Conservation (phyloP, 35 echinoderm and acorn worm genomes). For the Hemicentrotus pulcherrimus region DNA sequence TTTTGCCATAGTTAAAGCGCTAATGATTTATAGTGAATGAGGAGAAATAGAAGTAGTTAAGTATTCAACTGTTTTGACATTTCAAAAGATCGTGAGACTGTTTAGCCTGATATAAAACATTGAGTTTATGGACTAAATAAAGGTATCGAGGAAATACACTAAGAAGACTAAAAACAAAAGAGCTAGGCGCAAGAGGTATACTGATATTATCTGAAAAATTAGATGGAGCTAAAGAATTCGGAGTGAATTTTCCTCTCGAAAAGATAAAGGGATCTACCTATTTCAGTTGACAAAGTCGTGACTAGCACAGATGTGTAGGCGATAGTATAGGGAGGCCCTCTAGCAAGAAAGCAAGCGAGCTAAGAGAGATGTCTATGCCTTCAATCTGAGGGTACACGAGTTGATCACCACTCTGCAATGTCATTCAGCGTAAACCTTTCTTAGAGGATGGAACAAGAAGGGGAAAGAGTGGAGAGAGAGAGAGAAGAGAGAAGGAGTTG, state of each 20-base stretch:
- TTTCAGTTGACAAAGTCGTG: constrained; percentile 9
- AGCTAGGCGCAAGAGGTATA: background rate
- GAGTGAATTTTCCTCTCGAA: background rate
- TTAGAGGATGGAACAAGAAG: background rate
- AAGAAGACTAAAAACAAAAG: background rate
- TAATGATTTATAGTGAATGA: too few species aligned
- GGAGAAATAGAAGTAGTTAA: too few species aligned
- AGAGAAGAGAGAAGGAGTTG: background rate
- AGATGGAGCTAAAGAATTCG: background rate
- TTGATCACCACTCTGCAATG: background rate
- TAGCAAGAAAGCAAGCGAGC: background rate
- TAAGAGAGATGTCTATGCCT: background rate
- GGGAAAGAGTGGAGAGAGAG: background rate
- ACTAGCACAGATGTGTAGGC: background rate
- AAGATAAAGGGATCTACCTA: background rate
- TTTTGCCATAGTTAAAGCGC: too few species aligned
- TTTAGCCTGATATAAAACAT: too few species aligned
- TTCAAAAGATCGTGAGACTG: too few species aligned
- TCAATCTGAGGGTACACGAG: background rate
- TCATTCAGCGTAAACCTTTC: constrained; percentile 28
- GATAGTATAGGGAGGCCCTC: background rate
- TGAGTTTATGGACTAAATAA: background rate
- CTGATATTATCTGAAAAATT: background rate
- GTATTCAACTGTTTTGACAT: too few species aligned
- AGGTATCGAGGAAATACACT: background rate